Base-by-base conservation (phyloP, 2,888 invertebrate genomes). In the Gerris lacustris region DNA sequence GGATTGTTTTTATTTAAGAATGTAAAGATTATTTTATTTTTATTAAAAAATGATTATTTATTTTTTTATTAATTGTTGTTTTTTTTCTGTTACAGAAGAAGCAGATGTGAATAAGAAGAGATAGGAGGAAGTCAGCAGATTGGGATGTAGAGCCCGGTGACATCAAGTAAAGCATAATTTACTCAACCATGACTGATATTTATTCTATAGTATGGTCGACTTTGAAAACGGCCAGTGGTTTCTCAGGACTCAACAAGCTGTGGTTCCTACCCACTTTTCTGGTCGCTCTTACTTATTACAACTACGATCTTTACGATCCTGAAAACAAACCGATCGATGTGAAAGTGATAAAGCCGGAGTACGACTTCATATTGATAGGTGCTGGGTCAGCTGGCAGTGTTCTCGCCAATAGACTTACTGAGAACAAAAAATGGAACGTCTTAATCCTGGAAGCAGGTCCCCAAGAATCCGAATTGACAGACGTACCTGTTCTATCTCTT, bases 361-460 rank as follows among this genome's bases (percentile, higher is more conserved):
- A 93, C 78, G 94, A 93, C 79, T 96, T 92, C 75, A 82, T 93
- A 0, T 84, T 92, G 18, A 84, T 94, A 44, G 94, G 94, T 0
- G 91, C 87, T 1, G 94, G 94, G 0, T 91, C 92, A 0, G 93
- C 93, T 0, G 94, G 94, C 0, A 86, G 90, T 0, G 92, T 94
- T 0, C 74, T 95, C 7, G 92, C 91, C 0, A 93, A 91, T 74
- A 83, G 95, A 64, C 81, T 94, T 1, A 86, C 91, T 0, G 93
- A 92, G 79, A 83, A 90, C 31, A 84, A 87, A 5, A 84, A 86
- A 6, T 93, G 92, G 91, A 90, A 86, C 77, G 88, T 93, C 0
- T 80, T 94, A 67, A 80, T 94, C 11, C 77, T 94, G 66, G 94
- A 94, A 80, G 93, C 93, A 0, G 94, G 94, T 9, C 92, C 92